A percentile compares a stretch with the other conserved stretches of the same genome.
These are phyloP conservation scores for Piezodorus guildinii DNA, from an alignment of 1,140 invertebrate species.

Conservation along the genomic window DNA sequence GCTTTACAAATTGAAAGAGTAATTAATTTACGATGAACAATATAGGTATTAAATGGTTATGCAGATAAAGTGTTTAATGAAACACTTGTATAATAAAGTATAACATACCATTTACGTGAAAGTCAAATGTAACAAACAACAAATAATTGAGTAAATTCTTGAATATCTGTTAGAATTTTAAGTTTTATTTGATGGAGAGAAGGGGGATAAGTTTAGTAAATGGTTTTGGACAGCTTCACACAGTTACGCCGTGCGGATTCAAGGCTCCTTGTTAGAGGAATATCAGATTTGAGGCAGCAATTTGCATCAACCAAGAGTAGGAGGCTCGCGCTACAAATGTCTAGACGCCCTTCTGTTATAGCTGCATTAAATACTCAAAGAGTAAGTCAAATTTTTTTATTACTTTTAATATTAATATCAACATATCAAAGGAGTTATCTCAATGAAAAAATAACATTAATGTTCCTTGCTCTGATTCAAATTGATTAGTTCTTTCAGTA, in stretches of 20 bases:
- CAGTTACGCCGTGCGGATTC: conserved; percentile 1
- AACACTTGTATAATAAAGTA: neutral
- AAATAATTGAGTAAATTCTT: too few species aligned
- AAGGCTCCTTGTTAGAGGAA: neutral
- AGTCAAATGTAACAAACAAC: neutral
- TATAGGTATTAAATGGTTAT: neutral
- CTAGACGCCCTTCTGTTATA: conserved; percentile 5
- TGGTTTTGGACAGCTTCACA: conserved; percentile 15
- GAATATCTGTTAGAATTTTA: neutral
- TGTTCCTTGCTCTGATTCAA: too few species aligned
- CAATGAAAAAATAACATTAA: too few species aligned
- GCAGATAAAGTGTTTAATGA: neutral
- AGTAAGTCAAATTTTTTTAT: neutral
- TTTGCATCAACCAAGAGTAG: conserved; percentile 7
- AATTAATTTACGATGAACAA: neutral
- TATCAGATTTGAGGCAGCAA: conserved; percentile 8
- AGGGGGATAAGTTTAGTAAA: conserved; percentile 12
- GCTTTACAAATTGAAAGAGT: neutral
- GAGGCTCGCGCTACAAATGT: conserved; percentile 12
- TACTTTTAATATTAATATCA: neutral
- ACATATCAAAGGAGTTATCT: too few species aligned
- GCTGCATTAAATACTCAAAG: conserved; percentile 3
- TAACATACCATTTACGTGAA: neutral
- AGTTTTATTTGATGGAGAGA: conserved; percentile 1
- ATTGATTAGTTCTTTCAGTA: too few species aligned